Conservation (phyloP, 2,888 invertebrate genomes). For the Eupithecia insigniata region DNA sequence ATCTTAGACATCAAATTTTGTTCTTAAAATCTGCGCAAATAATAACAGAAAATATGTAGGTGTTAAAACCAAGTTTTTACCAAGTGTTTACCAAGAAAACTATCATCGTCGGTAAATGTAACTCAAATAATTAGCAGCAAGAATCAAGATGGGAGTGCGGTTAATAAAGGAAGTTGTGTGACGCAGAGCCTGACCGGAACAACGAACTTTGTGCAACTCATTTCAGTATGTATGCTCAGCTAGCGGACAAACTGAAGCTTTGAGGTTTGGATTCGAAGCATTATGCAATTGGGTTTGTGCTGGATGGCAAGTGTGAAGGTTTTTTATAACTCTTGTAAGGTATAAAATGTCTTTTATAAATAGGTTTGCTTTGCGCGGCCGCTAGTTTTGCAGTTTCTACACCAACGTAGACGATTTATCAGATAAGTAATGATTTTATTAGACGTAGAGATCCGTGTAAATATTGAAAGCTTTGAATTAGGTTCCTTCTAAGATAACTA, state of each 20-base stretch:
- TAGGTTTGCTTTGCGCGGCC: not conserved
- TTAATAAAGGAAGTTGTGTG: conserved; percentile 31
- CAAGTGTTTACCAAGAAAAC: conserved; percentile 1
- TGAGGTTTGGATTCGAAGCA: not conserved
- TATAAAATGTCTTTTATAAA: not conserved
- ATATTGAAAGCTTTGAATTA: no score
- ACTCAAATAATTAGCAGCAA: conserved; percentile 11
- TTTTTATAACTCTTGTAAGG: not conserved
- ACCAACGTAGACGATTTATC: not conserved
- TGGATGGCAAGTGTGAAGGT: not conserved
- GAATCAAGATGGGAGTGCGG: conserved; percentile 20
- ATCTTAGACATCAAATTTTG: not conserved
- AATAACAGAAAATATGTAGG: not conserved
- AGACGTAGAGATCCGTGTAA: no score
- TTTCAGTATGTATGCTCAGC: conserved; percentile 28
- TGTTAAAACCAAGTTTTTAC: not conserved
- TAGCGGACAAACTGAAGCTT: conserved; percentile 20
- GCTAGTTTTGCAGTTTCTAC: not conserved
- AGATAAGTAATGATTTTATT: not conserved
- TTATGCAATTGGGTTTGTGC: no score
- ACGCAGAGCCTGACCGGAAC: conserved; percentile 39
- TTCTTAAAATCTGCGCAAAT: not conserved
- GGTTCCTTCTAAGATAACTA: no score
- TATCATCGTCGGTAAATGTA: conserved; percentile 3
- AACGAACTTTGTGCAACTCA: conserved; percentile 38